Evolutionary conservation across 53 echinoderm and acorn worm genomes (phyloP), one percentile per base, ranked within the genome.

Genomic region (Pentamera pediparva): DNA sequence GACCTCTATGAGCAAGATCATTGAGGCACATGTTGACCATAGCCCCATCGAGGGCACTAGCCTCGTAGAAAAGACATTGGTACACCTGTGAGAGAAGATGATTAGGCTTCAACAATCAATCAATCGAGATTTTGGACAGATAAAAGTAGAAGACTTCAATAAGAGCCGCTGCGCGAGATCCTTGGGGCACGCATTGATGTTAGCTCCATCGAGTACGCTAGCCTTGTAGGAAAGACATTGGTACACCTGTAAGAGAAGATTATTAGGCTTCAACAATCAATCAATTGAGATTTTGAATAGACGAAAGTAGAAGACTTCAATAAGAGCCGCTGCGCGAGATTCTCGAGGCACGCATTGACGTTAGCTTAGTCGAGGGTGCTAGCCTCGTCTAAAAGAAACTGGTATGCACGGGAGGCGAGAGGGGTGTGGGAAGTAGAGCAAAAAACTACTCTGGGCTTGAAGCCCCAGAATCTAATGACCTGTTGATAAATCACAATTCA

Each of bases 351-450:
- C 37, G 87, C 85, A 0, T 50, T 43, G 29, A 95, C 87, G 38
- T 90, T 91, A 32, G 65, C 29, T 8, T 90, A 90, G 18, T 59
- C 78, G 62, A 90, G 87, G 35, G 95, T 90, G 61, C 95, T 95
- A 9, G 85, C 82, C 57, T 95, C 95, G 51, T 76, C 82, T 77
- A 90, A 95, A 6, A 87, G 34, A 76, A 89, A 81, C 28, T 82
- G 63, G 58, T 87, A 89, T 2, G 87, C 55, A 89, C 90, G 65
- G 12, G n/a, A 45, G 47, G 12, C 13, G n/a, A 45, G 47, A n/a
- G n/a, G n/a, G n/a, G n/a, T n/a, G n/a, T n/a, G n/a, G n/a, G n/a
- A n/a, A n/a, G n/a, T n/a, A n/a, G n/a, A n/a, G n/a, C n/a, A n/a
- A n/a, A n/a, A n/a, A n/a, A n/a, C n/a, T n/a, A n/a, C n/a, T n/a